Evolutionary conservation across 1,140 invertebrate genomes (phyloP).

Genomic region (Diuraphis noxia): DNA sequence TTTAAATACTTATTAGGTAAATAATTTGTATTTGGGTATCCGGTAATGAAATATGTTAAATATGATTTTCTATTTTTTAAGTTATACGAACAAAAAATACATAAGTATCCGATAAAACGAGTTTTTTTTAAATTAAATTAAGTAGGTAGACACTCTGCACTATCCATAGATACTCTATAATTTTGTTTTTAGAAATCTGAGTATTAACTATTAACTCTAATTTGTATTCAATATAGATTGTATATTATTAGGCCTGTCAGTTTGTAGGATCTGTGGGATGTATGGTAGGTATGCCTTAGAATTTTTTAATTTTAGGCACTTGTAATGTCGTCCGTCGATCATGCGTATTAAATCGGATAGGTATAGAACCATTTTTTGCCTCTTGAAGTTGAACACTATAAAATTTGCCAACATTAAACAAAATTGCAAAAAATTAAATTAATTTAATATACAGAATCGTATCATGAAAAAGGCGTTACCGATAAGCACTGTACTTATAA

Average conservation of each 20-base stretch:
- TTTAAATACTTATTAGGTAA: too few species aligned
- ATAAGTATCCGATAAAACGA: background rate
- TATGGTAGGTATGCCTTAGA: background rate
- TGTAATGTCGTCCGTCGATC: too few species aligned
- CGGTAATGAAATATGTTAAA: background rate
- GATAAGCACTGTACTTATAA: background rate
- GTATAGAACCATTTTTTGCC: background rate
- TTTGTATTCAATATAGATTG: background rate
- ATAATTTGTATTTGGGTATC: background rate
- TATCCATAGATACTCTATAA: background rate
- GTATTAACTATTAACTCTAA: background rate
- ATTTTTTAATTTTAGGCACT: too few species aligned
- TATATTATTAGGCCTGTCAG: background rate
- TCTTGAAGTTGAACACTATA: background rate
- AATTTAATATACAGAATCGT: background rate
- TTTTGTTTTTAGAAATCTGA: conserved; percentile 3
- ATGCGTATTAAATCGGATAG: background rate
- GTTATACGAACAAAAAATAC: background rate
- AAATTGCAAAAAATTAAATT: background rate
- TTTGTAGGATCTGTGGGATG: background rate
- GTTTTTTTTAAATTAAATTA: conserved; percentile 10
- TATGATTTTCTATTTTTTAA: background rate
- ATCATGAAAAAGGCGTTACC: background rate
- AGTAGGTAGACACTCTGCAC: background rate
- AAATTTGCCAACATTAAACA: background rate